phyloP scores from a whole-genome alignment of 2,113 vertebrate species.

The Lontra canadensis region DNA sequence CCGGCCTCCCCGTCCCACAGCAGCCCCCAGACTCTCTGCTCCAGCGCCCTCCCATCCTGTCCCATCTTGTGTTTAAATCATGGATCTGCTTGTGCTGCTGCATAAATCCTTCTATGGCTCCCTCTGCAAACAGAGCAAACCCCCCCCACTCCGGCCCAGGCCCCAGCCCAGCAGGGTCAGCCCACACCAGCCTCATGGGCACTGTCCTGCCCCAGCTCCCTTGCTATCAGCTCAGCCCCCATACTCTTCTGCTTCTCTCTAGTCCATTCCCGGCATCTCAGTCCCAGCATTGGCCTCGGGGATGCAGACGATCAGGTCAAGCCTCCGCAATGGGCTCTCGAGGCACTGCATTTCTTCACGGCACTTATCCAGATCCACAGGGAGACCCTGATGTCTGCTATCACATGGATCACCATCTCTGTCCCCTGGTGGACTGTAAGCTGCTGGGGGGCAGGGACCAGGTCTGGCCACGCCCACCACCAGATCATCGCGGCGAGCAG shows the following conservation, averaged over 20 bases:
- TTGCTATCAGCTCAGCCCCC: neutral
- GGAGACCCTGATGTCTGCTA: neutral
- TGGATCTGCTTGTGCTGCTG: neutral
- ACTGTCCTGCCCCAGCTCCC: neutral
- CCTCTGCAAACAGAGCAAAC: neutral
- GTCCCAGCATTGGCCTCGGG: neutral
- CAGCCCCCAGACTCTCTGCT: neutral
- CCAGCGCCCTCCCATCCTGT: neutral
- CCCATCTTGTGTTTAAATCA: neutral
- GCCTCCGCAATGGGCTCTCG: neutral
- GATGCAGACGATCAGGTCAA: neutral
- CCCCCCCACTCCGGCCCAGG: too few species aligned
- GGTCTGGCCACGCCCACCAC: neutral
- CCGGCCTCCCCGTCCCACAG: neutral
- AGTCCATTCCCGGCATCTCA: neutral
- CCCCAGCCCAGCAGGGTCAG: too few species aligned
- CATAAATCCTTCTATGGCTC: rapidly evolving
- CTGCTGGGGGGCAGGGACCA: neutral
- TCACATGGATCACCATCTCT: neutral
- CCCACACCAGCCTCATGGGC: neutral
- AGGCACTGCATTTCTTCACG: neutral
- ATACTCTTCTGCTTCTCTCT: neutral
- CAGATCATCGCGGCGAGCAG: rapidly evolving
- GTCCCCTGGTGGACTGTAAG: neutral
- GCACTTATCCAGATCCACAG: neutral